These are phyloP conservation scores for Eupithecia pulchellata DNA, from an alignment of 2,888 invertebrate genomes.

Conservation along the genomic window DNA sequence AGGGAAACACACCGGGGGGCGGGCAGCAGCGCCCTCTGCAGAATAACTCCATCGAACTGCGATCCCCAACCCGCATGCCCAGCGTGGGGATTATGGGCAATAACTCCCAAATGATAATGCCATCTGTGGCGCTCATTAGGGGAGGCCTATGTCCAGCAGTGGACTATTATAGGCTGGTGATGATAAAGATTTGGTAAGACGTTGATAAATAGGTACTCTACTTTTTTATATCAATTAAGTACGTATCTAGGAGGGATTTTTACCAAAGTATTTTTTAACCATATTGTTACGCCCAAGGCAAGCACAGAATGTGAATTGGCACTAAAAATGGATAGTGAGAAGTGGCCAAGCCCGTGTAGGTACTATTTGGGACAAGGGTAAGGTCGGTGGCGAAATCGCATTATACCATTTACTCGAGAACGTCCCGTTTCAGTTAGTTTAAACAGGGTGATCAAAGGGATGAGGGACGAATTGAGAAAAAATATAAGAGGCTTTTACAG, in stretches of 20 bases:
- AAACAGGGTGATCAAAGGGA: slow-evolving; percentile 9
- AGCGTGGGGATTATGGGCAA: no score
- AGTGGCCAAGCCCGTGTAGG: slow-evolving; percentile 46
- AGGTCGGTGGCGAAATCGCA: slow-evolving; percentile 53
- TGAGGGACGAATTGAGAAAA: background rate
- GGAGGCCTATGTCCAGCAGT: no score
- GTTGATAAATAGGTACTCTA: background rate
- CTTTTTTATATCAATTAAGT: background rate
- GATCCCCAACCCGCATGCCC: no score
- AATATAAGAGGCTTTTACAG: background rate
- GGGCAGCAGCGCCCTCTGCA: no score
- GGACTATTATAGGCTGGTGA: no score
- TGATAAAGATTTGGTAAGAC: no score
- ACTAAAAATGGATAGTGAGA: slow-evolving; percentile 44
- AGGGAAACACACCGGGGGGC: no score
- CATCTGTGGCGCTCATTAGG: no score
- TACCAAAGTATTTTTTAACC: background rate
- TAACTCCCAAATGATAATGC: no score
- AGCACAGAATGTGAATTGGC: slow-evolving; percentile 33
- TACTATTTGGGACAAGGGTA: slow-evolving; percentile 49
- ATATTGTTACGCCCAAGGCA: slow-evolving; percentile 9
- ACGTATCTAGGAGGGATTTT: background rate
- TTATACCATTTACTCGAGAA: slow-evolving; percentile 49
- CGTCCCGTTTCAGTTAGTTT: slow-evolving; percentile 24
- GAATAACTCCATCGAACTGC: no score